phyloP scores from a whole-genome alignment of 2,888 invertebrate genomes.

The Yponomeuta plumbellus region DNA sequence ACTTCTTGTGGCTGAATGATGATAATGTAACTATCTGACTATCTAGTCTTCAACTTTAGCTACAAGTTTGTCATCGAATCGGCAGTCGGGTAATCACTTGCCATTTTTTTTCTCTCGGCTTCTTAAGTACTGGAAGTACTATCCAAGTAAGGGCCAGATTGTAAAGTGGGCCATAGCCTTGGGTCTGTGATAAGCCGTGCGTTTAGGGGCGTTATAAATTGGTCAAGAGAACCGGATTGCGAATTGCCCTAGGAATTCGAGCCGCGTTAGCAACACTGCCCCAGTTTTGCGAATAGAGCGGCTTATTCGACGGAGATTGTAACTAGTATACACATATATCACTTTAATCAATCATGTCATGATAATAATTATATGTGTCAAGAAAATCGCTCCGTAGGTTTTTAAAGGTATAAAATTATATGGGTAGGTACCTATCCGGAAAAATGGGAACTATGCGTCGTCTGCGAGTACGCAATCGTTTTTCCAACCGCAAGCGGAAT shows the following conservation, averaged over 20 bases:
- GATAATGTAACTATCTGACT: no score
- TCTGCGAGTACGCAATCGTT: neutral
- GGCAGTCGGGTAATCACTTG: constrained; percentile 13
- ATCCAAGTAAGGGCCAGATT: constrained; percentile 19
- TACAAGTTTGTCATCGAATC: neutral
- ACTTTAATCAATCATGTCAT: constrained; percentile 42
- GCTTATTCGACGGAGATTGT: constrained; percentile 33
- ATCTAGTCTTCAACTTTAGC: neutral
- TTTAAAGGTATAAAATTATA: neutral
- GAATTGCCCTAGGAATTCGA: constrained; percentile 47
- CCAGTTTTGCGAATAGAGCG: constrained; percentile 33
- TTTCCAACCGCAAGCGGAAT: constrained; percentile 18
- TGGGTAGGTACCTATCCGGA: no score
- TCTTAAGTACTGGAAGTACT: neutral
- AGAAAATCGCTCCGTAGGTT: neutral
- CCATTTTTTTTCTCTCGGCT: constrained; percentile 10
- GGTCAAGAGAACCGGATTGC: constrained; percentile 51
- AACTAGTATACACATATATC: constrained; percentile 40
- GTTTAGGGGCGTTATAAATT: constrained; percentile 40
- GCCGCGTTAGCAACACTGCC: constrained; percentile 40
- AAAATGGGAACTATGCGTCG: neutral
- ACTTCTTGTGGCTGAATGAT: no score
- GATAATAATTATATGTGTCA: constrained; percentile 35
- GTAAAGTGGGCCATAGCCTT: constrained; percentile 44
- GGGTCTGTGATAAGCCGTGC: constrained; percentile 38